These are phyloP conservation scores for Ceratina japonica DNA, from an alignment of 1,140 invertebrate species.

Conservation along the genomic window DNA sequence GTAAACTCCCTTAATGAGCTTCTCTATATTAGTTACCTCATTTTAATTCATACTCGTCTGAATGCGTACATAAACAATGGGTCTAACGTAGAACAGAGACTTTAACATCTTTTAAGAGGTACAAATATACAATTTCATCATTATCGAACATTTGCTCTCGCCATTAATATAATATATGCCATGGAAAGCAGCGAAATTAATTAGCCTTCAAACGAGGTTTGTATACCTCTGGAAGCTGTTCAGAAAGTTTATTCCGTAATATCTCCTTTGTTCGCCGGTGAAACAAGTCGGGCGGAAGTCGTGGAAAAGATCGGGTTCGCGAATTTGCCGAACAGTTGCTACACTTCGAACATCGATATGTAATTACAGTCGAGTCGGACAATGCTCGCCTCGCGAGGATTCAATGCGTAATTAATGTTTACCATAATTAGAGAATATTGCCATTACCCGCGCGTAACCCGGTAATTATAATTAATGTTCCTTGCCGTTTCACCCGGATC, in stretches of 20 bases:
- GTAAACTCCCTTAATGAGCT: too few relatives aligned
- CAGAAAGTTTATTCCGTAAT: neutral
- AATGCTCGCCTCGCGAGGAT: neutral
- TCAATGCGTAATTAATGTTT: slow-evolving; percentile 5
- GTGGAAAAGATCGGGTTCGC: neutral
- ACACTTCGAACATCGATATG: slow-evolving; percentile 7
- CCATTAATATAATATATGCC: too few relatives aligned
- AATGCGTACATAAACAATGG: too few relatives aligned
- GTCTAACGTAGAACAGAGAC: too few relatives aligned
- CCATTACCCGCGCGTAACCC: neutral
- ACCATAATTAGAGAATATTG: neutral
- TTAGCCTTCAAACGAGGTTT: too few relatives aligned
- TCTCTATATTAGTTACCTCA: too few relatives aligned
- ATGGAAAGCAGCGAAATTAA: too few relatives aligned
- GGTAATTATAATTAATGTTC: slow-evolving; percentile 21
- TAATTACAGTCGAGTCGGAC: slow-evolving; percentile 7
- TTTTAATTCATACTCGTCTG: too few relatives aligned
- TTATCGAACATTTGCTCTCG: too few relatives aligned
- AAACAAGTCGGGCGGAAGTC: neutral
- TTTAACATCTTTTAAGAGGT: too few relatives aligned
- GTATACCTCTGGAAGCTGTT: too few relatives aligned
- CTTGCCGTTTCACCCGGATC: slow-evolving; percentile 5
- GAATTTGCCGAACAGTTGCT: neutral
- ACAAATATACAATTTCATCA: too few relatives aligned
- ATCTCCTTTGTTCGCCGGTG: neutral